These are phyloP conservation scores for Aphidius ervi DNA, from an alignment of 1,140 invertebrate genomes.

Conservation along the genomic window DNA sequence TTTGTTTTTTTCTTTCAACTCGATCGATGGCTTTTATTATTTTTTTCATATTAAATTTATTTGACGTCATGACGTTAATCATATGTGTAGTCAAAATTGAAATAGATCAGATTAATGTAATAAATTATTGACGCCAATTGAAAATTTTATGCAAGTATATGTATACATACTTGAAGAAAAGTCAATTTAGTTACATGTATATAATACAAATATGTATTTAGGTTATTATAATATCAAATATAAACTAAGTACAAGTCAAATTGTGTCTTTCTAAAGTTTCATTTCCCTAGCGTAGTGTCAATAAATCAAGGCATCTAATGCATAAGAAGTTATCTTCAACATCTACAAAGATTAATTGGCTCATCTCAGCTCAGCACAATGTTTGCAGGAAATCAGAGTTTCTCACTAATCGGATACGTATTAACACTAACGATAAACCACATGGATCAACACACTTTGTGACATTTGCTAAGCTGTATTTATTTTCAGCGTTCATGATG, in stretches of 20 bases:
- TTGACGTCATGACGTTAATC: no score
- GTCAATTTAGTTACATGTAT: neutral
- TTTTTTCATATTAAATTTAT: no score
- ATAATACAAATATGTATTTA: neutral
- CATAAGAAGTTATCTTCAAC: slow-evolving; percentile 1
- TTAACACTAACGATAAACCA: neutral
- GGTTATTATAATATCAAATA: neutral
- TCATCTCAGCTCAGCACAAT: slow-evolving; percentile 8
- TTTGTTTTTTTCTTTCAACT: no score
- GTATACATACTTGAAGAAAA: neutral
- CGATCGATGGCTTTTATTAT: no score
- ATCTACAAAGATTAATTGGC: slow-evolving; percentile 11
- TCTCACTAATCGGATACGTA: slow-evolving; percentile 9
- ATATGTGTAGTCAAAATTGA: no score
- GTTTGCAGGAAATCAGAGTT: slow-evolving; percentile 6
- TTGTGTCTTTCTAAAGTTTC: no score
- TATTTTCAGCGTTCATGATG: no score
- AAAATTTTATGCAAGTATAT: neutral
- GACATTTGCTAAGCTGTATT: no score
- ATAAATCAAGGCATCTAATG: slow-evolving; percentile 15
- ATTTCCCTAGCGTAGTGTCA: neutral
- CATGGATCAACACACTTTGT: no score
- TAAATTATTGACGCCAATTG: neutral
- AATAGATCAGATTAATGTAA: no score
- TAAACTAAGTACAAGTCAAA: no score